Base-by-base conservation (phyloP, 1,140 invertebrate species). In the Drosophila oshimai region DNA sequence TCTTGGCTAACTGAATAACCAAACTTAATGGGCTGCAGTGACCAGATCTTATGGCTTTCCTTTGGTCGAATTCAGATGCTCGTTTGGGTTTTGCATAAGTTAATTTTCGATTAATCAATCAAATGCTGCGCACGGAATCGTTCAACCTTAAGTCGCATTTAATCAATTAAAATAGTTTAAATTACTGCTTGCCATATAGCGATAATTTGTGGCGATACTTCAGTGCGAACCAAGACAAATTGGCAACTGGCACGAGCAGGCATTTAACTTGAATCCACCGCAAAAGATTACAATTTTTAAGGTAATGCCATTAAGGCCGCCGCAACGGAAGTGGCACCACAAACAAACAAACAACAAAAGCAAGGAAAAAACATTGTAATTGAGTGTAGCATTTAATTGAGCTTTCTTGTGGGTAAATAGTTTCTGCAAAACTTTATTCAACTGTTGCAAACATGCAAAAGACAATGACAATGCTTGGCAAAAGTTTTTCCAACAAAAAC, bases 101-200 rank as follows among this genome's bases (percentile, higher is more conserved):
- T 50, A 7, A 41, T 62, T 54, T 54, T 41, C 9, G 47, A 29
- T 17, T 49, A 50, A 51, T 74, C 54, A 74, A 67, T 65, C 49
- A 47, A 80, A 71, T 45, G 26, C 26, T 53, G 44, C 28, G 36
- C 41, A 37, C 41, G 42, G 18, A 44, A 34, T 13, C 18, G 13
- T 5, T 45, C 26, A 46, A 49, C 46, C 71, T 51, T 54, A 61
- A 31, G 42, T 17, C 39, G 42, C 57, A 76, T 81, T 81, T 69
- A 69, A 87, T 73, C 61, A 86, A 87, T 86, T 86, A 86, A 86
- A 87, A 87, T 75, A 62, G 71, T 80, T 80, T 44, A 86, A 73
- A 68, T 84, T 26, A 60, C 20, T 50, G 17, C 31, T 70, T 55
- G 28, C 29, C 33, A 41, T 33, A 28, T 33, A 28, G 49, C 58